Evolutionary conservation across 2,888 invertebrate species (phyloP), one percentile per base, ranked within the genome.

Genomic region (Melanargia galathea): DNA sequence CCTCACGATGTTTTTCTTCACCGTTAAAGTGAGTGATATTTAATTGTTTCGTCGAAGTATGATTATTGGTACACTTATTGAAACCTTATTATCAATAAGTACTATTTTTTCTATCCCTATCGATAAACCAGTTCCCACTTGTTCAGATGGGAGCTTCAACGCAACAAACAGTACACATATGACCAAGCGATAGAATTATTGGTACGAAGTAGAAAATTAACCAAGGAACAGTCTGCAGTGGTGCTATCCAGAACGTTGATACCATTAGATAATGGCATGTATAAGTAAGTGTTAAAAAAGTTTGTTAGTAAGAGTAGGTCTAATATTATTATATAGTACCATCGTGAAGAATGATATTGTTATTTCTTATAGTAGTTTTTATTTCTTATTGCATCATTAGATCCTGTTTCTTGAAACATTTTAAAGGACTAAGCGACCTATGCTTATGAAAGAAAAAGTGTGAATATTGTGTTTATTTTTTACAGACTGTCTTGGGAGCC

Each of bases 161-260:
- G 70, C 62, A 62, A 73, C 1, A 78, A 73, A 51, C 62, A 73
- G n/a, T 75, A 78, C 22, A 79, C 79, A 0, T 72, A 78, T 0
- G 82, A 85, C 1, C 75, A 74, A 73, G 90, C 92, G 0, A 67
- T 94, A 2, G 73, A 90, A 7, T 79, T 84, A 22, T 63, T 93
- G 6, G 80, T 79, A 56, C 75, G 74, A 55, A 83, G 76, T 24
- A 83, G 94, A 64, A 68, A 73, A 0, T 69, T 94, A 38, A 82
- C 82, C 2, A 74, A 79, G 55, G 87, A 87, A 56, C 92, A 92
- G 40, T 93, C 93, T 0, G 82, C 87, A 69, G 75, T 83, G 0
- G 72, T 93, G 2, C 76, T 93, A 18, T 78, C 86, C 10, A 84
- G 94, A 66, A 82, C 83, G 5, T 75, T 92, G 13, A 77, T 86